These are phyloP conservation scores for Molothrus aeneus DNA, from an alignment of 2,797 vertebrate genomes.

Conservation along the genomic window DNA sequence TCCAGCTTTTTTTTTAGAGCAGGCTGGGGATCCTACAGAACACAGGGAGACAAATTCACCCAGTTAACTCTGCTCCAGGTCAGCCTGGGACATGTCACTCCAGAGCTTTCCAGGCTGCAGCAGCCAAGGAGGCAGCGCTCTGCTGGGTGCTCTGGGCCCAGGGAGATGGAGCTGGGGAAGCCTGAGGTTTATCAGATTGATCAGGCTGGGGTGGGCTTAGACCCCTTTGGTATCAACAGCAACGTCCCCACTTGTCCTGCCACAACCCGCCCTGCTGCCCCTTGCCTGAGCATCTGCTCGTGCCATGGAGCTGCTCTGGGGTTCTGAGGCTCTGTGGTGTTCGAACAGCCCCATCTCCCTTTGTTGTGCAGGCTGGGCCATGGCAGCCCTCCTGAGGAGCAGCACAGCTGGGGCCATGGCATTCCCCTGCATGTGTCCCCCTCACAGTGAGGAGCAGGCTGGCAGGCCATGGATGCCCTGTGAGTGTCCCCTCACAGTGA, in stretches of 20 bases:
- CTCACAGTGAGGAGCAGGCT: neutral
- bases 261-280: neutral
- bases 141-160: neutral
- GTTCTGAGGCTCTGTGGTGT: neutral
- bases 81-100: neutral
- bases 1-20: neutral
- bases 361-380: fast-evolving
- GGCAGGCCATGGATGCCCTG: too few species aligned
- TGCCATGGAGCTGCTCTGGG: fast-evolving
- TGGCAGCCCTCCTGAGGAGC: too few species aligned
- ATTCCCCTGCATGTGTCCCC: too few species aligned
- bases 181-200: constrained; percentile 19
- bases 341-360: fast-evolving
- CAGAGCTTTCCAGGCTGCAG: neutral
- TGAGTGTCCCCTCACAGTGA: too few species aligned
- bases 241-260: neutral
- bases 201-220: neutral
- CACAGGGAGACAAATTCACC: neutral
- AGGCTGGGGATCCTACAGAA: neutral
- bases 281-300: neutral
- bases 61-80: neutral
- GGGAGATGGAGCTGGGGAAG: constrained; percentile 8
- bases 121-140: neutral
- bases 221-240: neutral
- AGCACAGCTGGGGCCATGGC: too few species aligned